phyloP scores from a whole-genome alignment of 2,797 vertebrate genomes.

The Rhodeus uyekii region DNA sequence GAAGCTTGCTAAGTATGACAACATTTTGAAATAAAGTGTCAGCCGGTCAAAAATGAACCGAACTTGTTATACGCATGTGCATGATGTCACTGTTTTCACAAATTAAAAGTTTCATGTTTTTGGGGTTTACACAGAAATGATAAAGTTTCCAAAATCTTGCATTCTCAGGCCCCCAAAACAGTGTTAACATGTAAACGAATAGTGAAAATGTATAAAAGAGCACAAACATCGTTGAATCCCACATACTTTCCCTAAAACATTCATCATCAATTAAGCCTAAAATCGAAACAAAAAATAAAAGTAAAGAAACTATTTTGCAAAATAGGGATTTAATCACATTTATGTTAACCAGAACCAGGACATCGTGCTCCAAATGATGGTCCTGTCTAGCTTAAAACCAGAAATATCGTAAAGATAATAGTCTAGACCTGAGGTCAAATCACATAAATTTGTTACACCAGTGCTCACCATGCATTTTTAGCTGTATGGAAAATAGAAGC shows the following conservation, averaged over 20 bases:
- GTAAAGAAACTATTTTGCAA: too few relatives aligned
- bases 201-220: too few relatives aligned
- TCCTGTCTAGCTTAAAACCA: neutral
- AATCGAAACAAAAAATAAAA: too few relatives aligned
- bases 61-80: neutral
- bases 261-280: too few relatives aligned
- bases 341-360: neutral
- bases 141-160: neutral
- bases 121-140: neutral
- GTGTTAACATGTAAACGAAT: neutral
- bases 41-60: conserved; percentile 27
- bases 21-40: conserved; percentile 17
- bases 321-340: neutral
- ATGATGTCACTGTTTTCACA: neutral
- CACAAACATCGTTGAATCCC: too few relatives aligned
- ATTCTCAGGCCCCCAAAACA: neutral
- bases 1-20: conserved; percentile 58
- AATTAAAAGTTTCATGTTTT: too few relatives aligned
- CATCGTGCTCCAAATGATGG: neutral
- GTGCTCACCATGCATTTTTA: neutral
- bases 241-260: too few relatives aligned
- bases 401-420: too few relatives aligned
- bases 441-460: neutral
- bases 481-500: neutral
- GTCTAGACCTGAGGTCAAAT: neutral